Percentiles rank a stretch among this genome's conserved stretches.
These are phyloP conservation scores for Neopelma chrysocephalum DNA, from an alignment of 2,797 vertebrate species.

Conservation along the genomic window DNA sequence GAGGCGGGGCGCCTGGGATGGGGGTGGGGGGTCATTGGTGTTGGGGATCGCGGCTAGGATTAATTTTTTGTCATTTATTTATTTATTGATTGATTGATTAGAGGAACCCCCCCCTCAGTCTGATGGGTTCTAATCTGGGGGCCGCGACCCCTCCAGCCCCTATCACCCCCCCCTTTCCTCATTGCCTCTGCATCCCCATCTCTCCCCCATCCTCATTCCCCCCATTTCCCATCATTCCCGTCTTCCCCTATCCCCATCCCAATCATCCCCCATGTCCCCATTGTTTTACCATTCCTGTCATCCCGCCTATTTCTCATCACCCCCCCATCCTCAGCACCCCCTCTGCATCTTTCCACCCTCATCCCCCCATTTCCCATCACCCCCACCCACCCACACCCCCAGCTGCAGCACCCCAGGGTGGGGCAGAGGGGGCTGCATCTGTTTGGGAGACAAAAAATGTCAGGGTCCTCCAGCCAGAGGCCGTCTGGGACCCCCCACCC, in stretches of 20 bases:
- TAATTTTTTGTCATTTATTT: not conserved
- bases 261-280: too few relatives aligned
- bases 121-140: not conserved
- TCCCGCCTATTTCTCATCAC: too few relatives aligned
- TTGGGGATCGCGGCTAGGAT: too few relatives aligned
- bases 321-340: not conserved
- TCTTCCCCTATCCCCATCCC: not conserved
- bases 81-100: too few relatives aligned
- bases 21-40: accelerated
- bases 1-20: accelerated
- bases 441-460: not conserved
- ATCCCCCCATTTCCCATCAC: not conserved
- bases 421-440: not conserved
- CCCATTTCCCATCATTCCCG: not conserved
- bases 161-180: not conserved
- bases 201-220: too few relatives aligned
- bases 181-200: too few relatives aligned
- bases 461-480: not conserved
- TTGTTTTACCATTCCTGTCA: too few relatives aligned
- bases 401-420: not conserved
- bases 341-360: not conserved
- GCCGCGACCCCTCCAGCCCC: not conserved
- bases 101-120: too few relatives aligned
- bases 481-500: not conserved
- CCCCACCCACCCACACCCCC: too few relatives aligned